phyloP scores from a whole-genome alignment of 2,113 vertebrate species.

The Geothlypis trichas region DNA sequence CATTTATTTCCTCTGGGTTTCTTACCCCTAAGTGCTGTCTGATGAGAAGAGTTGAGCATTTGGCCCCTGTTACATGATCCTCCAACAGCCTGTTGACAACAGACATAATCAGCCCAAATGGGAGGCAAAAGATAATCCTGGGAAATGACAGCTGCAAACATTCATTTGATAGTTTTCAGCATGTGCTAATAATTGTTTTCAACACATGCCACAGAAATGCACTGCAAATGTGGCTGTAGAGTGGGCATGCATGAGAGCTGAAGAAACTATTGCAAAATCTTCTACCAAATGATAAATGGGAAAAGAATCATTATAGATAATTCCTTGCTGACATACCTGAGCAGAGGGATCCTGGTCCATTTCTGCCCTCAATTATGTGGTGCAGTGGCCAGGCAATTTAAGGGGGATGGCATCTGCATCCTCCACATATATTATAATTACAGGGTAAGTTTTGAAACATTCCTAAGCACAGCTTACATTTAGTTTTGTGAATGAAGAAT shows the following conservation, averaged over 20 bases:
- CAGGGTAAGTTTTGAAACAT: neutral
- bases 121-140: conserved; percentile 60
- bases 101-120: conserved; percentile 49
- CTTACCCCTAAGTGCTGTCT: neutral
- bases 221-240: conserved; percentile 7
- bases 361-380: conserved; percentile 2
- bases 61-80: neutral
- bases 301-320: neutral
- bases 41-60: neutral
- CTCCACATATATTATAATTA: neutral
- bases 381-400: neutral
- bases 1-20: neutral
- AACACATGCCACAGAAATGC: conserved; percentile 54
- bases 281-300: neutral
- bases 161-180: conserved; percentile 55
- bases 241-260: neutral
- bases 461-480: neutral
- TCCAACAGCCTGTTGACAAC: conserved; percentile 27
- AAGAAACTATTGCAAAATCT: conserved; percentile 17
- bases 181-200: conserved; percentile 64
- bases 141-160: conserved; percentile 69
- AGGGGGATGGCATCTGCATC: neutral
- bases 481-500: neutral
- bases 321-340: neutral
- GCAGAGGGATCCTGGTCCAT: neutral